These are phyloP conservation scores for Notocelia uddmanniana DNA, from an alignment of 2,888 invertebrate species.

Conservation along the genomic window DNA sequence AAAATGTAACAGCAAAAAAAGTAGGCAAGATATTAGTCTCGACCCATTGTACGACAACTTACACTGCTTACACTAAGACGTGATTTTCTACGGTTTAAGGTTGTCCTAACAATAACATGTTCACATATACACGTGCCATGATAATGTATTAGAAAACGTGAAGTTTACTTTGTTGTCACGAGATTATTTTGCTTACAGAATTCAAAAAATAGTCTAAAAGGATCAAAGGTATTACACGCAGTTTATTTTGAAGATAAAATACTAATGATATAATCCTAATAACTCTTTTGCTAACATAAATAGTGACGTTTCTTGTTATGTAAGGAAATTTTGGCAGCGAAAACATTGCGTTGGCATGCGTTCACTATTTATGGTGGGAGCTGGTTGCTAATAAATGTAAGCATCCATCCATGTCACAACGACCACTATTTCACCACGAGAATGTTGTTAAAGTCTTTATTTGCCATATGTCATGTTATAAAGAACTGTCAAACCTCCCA, in stretches of 20 bases:
- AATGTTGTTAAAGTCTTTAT: too few species aligned
- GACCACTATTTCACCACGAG: neutral
- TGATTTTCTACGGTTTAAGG: conserved; percentile 16
- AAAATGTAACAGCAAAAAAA: neutral
- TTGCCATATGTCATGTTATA: too few species aligned
- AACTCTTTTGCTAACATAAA: conserved; percentile 7
- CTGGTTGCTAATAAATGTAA: neutral
- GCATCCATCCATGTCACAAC: neutral
- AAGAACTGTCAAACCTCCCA: too few species aligned
- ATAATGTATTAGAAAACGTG: conserved; percentile 12
- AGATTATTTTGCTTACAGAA: conserved; percentile 1
- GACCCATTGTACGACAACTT: neutral
- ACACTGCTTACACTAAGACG: too few species aligned
- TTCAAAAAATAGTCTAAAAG: conserved; percentile 11
- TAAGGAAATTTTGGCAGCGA: conserved; percentile 34
- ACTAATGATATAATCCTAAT: conserved; percentile 8
- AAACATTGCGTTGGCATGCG: neutral
- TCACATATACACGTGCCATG: conserved; percentile 18
- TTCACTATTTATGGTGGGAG: conserved; percentile 19
- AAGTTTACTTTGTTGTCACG: conserved; percentile 26
- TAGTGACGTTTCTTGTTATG: conserved; percentile 32
- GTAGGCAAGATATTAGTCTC: neutral
- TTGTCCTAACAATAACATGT: conserved; percentile 17
- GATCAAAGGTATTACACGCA: conserved; percentile 24
- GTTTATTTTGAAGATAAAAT: conserved; percentile 29